Percentiles rank a stretch among this genome's conserved stretches.
Conservation (phyloP, 2,113 vertebrate species). For the Trichechus manatus region DNA sequence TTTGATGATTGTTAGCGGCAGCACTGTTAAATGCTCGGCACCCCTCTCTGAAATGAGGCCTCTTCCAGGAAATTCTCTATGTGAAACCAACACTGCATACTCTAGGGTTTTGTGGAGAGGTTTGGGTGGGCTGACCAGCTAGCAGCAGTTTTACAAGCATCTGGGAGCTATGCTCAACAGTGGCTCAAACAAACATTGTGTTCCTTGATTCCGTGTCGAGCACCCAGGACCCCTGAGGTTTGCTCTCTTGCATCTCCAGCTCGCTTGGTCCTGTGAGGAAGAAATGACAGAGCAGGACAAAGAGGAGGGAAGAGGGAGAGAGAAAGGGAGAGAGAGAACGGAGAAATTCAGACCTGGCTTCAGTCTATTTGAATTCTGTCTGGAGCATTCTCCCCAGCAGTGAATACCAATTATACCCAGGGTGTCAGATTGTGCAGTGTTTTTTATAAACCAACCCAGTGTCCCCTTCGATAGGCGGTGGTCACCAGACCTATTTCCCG, state of each 20-base stretch:
- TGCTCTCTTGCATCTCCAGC: background rate
- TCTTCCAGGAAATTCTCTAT: conserved; percentile 68
- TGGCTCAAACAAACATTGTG: background rate
- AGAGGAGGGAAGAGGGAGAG: background rate
- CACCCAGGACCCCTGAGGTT: background rate
- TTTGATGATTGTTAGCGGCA: conserved; percentile 73
- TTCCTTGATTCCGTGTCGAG: background rate
- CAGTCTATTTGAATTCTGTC: background rate
- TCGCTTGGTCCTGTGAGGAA: background rate
- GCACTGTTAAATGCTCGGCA: conserved; percentile 63
- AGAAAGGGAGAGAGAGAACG: too few species aligned
- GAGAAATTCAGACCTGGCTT: background rate
- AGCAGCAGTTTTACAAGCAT: conserved; percentile 80
- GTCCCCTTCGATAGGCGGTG: conserved; percentile 54
- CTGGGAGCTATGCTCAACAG: background rate
- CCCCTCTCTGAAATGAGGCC: conserved; percentile 44
- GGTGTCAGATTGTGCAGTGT: conserved; percentile 30
- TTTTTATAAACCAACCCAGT: conserved; percentile 63
- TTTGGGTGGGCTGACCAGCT: conserved; percentile 76
- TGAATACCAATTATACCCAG: conserved; percentile 57
- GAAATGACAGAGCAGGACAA: background rate
- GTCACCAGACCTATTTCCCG: conserved; percentile 60
- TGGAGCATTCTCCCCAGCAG: conserved; percentile 59
- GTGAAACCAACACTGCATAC: conserved; percentile 76
- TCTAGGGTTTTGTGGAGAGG: conserved; percentile 78